A percentile compares a stretch with the other conserved stretches of the same genome.
Evolutionary conservation across 2,113 vertebrate species (phyloP).

Genomic region (Lasiurus cinereus): DNA sequence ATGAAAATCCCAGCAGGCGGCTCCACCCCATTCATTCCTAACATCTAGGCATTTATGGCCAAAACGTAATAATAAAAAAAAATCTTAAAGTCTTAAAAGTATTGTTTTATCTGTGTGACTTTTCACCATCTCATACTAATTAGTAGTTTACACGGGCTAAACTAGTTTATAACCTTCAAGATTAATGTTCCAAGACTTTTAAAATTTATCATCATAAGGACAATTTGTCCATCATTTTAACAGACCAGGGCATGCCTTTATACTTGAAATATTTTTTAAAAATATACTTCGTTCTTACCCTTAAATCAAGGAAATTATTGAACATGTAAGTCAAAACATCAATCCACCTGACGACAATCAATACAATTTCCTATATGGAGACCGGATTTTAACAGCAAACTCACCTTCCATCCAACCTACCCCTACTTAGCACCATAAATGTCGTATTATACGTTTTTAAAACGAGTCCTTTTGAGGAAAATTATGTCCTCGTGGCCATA

Average conservation of each 20-base stretch:
- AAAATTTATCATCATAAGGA: neutral
- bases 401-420: neutral
- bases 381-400: neutral
- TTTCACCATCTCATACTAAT: neutral
- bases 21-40: neutral
- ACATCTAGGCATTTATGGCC: neutral
- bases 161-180: neutral
- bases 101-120: neutral
- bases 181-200: neutral
- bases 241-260: neutral
- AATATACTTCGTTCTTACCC: neutral
- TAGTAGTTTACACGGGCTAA: neutral
- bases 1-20: neutral
- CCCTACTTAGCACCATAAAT: neutral
- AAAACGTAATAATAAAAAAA: neutral
- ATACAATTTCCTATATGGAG: neutral
- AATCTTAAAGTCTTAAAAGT: neutral
- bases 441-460: neutral
- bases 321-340: neutral
- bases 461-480: neutral
- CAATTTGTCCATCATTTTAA: neutral
- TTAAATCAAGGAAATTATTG: slow-evolving; percentile 13
- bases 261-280: neutral
- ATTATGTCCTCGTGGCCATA: neutral
- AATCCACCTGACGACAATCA: neutral